Evolutionary conservation across 2,113 vertebrate species (phyloP).

Genomic region (Emydura subglobosa): DNA sequence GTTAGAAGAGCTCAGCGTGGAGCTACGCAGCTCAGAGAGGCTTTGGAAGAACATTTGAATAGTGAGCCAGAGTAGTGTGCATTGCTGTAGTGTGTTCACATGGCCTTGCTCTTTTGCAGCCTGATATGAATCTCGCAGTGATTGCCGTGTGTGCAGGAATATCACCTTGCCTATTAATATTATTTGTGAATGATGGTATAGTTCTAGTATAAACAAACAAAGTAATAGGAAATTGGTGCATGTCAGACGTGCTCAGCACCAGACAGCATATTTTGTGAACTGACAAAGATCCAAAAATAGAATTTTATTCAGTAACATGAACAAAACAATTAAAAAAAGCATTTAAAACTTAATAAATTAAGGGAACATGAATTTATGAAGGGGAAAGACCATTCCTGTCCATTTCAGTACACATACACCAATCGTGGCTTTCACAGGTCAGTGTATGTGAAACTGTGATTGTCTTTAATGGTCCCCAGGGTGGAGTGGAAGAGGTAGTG

Average conservation of each 20-base stretch:
- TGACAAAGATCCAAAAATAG: neutral
- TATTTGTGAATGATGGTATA: neutral
- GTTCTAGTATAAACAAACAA: neutral
- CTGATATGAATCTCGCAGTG: neutral
- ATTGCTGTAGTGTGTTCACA: neutral
- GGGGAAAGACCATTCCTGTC: neutral
- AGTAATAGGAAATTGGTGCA: neutral
- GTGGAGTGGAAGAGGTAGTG: neutral
- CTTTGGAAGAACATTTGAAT: neutral
- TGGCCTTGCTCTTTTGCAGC: neutral
- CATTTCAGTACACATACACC: neutral
- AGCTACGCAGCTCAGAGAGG: neutral
- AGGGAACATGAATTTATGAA: neutral
- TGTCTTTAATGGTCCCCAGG: neutral
- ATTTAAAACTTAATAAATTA: neutral
- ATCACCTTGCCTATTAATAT: neutral
- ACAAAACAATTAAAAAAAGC: neutral
- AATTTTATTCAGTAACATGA: neutral
- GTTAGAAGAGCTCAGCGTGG: neutral
- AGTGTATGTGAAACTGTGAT: neutral
- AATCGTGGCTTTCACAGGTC: neutral
- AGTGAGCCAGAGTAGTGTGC: neutral
- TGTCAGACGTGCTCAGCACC: neutral
- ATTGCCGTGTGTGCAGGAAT: neutral
- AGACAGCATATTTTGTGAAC: neutral